These are phyloP conservation scores for Tethea ocularis DNA, from an alignment of 2,888 invertebrate genomes.

Conservation along the genomic window DNA sequence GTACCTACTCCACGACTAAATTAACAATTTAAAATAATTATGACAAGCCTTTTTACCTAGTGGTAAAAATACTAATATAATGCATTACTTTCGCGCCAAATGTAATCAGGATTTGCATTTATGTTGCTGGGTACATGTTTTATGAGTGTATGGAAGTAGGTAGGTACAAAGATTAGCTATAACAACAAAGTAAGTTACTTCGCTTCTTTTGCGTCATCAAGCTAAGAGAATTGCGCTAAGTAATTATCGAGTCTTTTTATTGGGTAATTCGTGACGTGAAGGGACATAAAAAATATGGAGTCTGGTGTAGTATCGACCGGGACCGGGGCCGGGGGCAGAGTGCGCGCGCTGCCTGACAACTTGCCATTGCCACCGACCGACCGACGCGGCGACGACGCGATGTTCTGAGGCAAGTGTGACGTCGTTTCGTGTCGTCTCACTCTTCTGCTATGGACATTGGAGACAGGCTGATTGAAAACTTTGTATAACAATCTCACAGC, in stretches of 20 bases:
- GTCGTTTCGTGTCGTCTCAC: conserved; percentile 1
- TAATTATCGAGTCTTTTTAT: conserved; percentile 70
- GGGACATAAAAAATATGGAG: conserved; percentile 81
- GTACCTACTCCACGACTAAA: too few species aligned
- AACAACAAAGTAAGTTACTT: conserved; percentile 17
- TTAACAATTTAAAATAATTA: too few species aligned
- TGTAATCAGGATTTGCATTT: not conserved
- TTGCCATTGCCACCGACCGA: conserved; percentile 23
- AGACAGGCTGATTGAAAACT: conserved; percentile 4
- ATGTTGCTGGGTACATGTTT: not conserved
- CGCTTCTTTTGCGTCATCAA: conserved; percentile 37
- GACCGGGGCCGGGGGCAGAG: conserved; percentile 57
- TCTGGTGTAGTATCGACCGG: conserved; percentile 81
- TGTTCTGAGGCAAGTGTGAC: conserved; percentile 13
- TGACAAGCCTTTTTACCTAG: too few species aligned
- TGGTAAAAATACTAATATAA: too few species aligned
- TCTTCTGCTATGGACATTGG: not conserved
- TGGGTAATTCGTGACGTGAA: conserved; percentile 73
- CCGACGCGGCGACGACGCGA: conserved; percentile 42
- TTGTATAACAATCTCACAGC: not conserved
- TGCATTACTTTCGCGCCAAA: not conserved
- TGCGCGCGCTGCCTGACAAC: conserved; percentile 67
- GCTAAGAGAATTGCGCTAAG: conserved; percentile 51
- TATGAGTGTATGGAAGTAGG: not conserved
- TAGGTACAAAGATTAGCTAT: not conserved